phyloP scores from a whole-genome alignment of 2,888 invertebrate species.

The Netelia inedita region DNA sequence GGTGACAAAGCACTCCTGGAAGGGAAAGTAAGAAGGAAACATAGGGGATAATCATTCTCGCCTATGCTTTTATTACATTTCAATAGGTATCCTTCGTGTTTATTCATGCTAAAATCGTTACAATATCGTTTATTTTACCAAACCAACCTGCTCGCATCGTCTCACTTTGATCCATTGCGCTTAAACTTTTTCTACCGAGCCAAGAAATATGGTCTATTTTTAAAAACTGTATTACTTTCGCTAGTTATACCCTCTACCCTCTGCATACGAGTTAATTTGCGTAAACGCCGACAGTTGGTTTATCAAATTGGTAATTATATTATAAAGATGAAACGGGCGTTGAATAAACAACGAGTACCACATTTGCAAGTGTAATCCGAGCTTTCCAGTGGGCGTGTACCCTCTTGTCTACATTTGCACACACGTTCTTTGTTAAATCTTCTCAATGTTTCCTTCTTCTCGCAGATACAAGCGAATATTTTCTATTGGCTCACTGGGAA shows the following conservation, averaged over 20 bases:
- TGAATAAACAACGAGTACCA: too few relatives aligned
- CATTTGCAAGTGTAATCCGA: too few relatives aligned
- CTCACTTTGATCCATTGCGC: not conserved
- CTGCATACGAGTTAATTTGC: too few relatives aligned
- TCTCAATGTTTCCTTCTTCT: not conserved
- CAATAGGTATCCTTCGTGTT: too few relatives aligned
- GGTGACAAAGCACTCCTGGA: conserved; percentile 99
- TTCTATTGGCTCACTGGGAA: conserved; percentile 97
- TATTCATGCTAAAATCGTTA: not conserved
- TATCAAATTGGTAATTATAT: too few relatives aligned
- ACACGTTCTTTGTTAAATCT: not conserved
- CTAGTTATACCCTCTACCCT: too few relatives aligned
- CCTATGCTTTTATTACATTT: not conserved
- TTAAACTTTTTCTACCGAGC: not conserved
- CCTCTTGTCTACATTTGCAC: too few relatives aligned
- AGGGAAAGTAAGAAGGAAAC: conserved; percentile 92
- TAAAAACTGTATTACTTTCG: too few relatives aligned
- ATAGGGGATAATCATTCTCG: not conserved
- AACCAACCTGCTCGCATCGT: not conserved
- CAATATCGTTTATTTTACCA: conserved; percentile 11
- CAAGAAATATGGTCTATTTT: not conserved
- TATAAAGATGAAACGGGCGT: too few relatives aligned
- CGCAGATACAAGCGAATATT: conserved; percentile 97
- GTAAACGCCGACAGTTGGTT: too few relatives aligned
- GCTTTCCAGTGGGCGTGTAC: too few relatives aligned